These are phyloP conservation scores for Sternotherus odoratus DNA, from an alignment of 2,797 vertebrate species.

Conservation along the genomic window DNA sequence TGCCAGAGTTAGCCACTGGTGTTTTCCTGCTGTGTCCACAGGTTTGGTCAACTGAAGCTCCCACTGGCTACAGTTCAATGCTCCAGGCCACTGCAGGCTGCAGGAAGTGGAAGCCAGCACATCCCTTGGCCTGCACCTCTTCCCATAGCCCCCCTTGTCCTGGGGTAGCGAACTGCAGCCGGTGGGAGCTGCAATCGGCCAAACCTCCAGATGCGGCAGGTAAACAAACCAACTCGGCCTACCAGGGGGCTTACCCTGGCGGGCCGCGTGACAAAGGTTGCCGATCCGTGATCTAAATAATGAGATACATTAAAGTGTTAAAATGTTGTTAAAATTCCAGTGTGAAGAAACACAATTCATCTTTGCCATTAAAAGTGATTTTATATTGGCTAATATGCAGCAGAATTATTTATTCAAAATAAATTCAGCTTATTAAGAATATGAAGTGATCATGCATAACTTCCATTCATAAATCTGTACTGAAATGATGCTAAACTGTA, in stretches of 20 bases:
- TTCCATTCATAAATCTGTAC: background rate
- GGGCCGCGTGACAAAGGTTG: no score
- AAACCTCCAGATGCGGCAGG: rapidly evolving
- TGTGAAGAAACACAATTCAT: slow-evolving; percentile 5
- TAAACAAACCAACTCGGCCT: no score
- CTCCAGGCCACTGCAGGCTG: no score
- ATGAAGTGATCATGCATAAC: background rate
- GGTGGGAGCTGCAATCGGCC: no score
- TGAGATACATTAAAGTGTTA: background rate
- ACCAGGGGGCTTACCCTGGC: background rate
- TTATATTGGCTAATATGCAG: slow-evolving; percentile 10
- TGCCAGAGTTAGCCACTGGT: no score
- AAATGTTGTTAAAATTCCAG: background rate
- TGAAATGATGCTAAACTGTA: background rate
- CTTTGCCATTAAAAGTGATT: background rate
- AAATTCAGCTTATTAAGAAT: background rate
- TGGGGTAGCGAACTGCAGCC: no score
- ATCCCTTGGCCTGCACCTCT: no score
- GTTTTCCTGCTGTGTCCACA: no score
- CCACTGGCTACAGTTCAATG: no score
- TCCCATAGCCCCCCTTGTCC: no score
- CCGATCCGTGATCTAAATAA: no score
- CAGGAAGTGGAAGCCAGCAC: no score
- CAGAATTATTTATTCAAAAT: background rate
- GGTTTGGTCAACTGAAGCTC: rapidly evolving